phyloP scores from a whole-genome alignment of 2,797 vertebrate genomes.

The Linurgus olivaceus region DNA sequence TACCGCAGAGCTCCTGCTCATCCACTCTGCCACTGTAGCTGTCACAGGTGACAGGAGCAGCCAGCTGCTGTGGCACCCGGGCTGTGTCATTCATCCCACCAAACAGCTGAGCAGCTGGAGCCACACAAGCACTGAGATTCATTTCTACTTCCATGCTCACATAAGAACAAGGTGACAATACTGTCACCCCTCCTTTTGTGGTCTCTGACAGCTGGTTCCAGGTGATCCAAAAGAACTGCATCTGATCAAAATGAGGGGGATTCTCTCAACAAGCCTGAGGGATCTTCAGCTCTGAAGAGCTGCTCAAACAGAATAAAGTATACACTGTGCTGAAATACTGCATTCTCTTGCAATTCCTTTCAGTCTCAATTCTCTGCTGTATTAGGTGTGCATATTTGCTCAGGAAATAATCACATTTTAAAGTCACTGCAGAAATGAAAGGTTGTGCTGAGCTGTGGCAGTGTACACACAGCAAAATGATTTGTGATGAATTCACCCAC shows the following conservation, averaged over 20 bases:
- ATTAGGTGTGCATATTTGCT: neutral
- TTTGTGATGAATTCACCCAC: neutral
- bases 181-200: neutral
- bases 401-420: neutral
- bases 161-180: neutral
- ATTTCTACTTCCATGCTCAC: neutral
- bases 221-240: neutral
- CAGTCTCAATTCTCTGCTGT: neutral
- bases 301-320: neutral
- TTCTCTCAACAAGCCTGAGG: neutral
- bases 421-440: neutral
- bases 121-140: neutral
- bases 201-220: neutral
- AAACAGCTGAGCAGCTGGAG: neutral
- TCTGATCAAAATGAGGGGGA: neutral
- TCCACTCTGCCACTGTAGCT: neutral
- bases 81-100: neutral
- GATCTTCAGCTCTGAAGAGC: constrained; percentile 24
- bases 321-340: neutral
- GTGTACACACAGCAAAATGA: neutral
- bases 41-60: neutral
- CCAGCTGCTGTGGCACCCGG: neutral
- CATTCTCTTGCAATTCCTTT: neutral
- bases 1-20: neutral
- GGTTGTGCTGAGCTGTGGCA: neutral